These are phyloP conservation scores for Ctenochaetus hawaiiensis DNA, from an alignment of 2,797 vertebrate genomes.

Conservation along the genomic window DNA sequence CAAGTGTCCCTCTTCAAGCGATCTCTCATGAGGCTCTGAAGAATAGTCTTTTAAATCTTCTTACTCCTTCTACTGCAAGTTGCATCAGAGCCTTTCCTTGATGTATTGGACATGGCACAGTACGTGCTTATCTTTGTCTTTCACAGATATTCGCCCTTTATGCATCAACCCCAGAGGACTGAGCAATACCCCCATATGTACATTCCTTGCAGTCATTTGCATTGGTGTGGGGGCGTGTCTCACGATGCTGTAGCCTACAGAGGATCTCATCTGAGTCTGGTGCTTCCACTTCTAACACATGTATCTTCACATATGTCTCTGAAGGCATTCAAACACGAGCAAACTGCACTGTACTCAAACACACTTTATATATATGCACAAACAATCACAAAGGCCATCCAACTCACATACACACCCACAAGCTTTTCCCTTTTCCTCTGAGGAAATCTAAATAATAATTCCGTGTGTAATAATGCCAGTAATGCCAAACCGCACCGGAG, in stretches of 20 bases:
- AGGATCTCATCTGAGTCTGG: conserved; percentile 19
- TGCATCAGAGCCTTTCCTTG: conserved; percentile 3
- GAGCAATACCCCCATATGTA: background rate
- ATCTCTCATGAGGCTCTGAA: conserved; percentile 10
- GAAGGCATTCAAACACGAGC: conserved; percentile 7
- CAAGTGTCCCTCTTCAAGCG: conserved; percentile 16
- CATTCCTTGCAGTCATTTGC: conserved; percentile 35
- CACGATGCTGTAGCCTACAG: conserved; percentile 1
- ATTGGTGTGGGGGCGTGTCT: conserved; percentile 28
- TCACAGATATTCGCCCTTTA: conserved; percentile 7
- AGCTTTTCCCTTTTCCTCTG: conserved; percentile 39
- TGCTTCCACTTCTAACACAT: conserved; percentile 16
- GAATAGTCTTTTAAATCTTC: conserved; percentile 12
- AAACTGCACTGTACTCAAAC: background rate
- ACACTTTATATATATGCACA: conserved; percentile 18
- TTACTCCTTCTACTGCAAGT: background rate
- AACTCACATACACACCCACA: conserved; percentile 13
- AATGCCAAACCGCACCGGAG: conserved; percentile 60
- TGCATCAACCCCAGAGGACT: conserved; percentile 14
- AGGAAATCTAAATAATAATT: conserved; percentile 75
- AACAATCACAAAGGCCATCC: conserved; percentile 33
- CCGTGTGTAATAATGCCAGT: conserved; percentile 77
- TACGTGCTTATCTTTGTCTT: conserved; percentile 23
- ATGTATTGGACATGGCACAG: background rate
- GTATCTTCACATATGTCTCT: conserved; percentile 20